Evolutionary conservation across 2,888 invertebrate genomes (phyloP).

Genomic region (Willowsia nigromaculata): DNA sequence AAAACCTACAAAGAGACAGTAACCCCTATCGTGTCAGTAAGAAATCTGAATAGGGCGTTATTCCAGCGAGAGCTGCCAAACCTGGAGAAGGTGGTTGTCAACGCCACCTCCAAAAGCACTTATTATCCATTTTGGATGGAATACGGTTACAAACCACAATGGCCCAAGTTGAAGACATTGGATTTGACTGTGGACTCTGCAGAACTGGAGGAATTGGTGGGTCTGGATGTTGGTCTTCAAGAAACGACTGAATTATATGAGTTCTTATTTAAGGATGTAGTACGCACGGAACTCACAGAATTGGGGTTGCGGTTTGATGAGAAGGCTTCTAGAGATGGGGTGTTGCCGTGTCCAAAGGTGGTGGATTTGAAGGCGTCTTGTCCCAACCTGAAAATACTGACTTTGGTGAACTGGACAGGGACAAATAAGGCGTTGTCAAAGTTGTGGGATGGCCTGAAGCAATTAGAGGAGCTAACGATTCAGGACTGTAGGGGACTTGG

Average conservation of each 20-base stretch:
- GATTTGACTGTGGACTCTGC: not conserved
- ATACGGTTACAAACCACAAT: not conserved
- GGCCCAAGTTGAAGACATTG: not conserved
- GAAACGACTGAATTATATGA: not conserved
- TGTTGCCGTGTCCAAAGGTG: not conserved
- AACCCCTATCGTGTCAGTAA: not conserved
- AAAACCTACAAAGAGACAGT: not conserved
- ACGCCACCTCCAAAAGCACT: not conserved
- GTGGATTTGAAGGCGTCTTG: not conserved
- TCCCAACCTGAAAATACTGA: not conserved
- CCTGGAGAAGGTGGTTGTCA: not conserved
- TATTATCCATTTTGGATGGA: not conserved
- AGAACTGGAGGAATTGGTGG: not conserved
- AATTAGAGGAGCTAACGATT: not conserved
- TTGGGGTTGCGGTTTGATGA: not conserved
- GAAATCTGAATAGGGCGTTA: not conserved
- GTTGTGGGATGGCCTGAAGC: not conserved
- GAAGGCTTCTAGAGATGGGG: not conserved
- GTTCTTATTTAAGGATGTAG: not conserved
- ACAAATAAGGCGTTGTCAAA: not conserved
- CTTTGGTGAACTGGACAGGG: not conserved
- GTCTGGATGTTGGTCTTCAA: not conserved
- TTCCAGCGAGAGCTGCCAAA: not conserved
- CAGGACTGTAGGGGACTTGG: not conserved
- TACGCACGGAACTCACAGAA: not conserved